A percentile compares a stretch with the other conserved stretches of the same genome.
These are phyloP conservation scores for Phocoena sinus DNA, from an alignment of 2,113 vertebrate species.

Conservation along the genomic window DNA sequence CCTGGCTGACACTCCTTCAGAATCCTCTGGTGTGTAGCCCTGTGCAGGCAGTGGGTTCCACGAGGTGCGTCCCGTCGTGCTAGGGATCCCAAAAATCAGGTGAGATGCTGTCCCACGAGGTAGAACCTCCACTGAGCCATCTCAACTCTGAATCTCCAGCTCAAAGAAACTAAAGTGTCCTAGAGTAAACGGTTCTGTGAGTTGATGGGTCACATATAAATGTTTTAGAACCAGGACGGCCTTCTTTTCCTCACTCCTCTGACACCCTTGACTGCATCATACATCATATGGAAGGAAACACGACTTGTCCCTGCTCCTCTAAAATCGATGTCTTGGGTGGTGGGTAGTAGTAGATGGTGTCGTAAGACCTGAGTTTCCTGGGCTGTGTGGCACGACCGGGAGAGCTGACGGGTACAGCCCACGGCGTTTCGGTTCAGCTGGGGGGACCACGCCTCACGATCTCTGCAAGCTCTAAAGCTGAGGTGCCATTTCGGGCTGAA, in stretches of 20 bases:
- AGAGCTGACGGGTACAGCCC: background rate
- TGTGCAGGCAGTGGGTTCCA: fast-evolving
- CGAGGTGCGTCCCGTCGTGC: fast-evolving
- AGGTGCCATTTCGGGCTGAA: background rate
- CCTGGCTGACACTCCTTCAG: fast-evolving
- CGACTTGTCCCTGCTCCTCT: background rate
- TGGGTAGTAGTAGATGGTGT: fast-evolving
- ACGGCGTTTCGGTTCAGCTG: background rate
- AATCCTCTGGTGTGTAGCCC: fast-evolving
- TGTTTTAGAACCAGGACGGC: no score
- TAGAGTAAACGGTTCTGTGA: fast-evolving
- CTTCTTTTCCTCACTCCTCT: background rate
- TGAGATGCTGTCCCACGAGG: background rate
- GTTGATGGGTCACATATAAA: background rate
- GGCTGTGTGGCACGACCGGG: background rate
- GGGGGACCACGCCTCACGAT: background rate
- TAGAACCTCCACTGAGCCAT: fast-evolving
- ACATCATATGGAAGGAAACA: background rate
- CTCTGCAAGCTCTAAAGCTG: background rate
- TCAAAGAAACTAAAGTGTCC: fast-evolving
- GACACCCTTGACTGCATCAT: background rate
- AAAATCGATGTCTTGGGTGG: fast-evolving
- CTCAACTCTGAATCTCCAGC: background rate
- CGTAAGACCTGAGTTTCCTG: fast-evolving
- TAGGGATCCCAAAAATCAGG: background rate